These are phyloP conservation scores for Hyperoplus immaculatus DNA, from an alignment of 2,797 vertebrate genomes.

Conservation along the genomic window DNA sequence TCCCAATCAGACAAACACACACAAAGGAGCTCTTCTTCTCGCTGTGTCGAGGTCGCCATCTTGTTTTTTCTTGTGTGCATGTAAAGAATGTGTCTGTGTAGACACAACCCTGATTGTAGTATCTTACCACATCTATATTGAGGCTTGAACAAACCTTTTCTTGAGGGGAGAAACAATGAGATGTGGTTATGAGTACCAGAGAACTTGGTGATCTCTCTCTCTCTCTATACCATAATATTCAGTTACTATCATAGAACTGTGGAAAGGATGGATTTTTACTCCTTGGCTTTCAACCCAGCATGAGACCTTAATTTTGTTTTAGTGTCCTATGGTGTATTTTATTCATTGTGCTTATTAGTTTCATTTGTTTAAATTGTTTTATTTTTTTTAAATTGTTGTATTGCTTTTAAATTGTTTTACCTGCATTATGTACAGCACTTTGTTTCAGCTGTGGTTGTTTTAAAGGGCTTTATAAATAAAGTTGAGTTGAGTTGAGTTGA, in stretches of 20 bases:
- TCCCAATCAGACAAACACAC: not conserved
- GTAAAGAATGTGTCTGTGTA: not conserved
- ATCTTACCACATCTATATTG: not conserved
- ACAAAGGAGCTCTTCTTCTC: constrained; percentile 9
- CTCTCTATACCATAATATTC: not conserved
- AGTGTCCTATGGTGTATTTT: too few species aligned
- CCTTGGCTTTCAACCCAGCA: too few species aligned
- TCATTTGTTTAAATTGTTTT: too few species aligned
- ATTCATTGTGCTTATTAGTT: too few species aligned
- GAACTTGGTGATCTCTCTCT: not conserved
- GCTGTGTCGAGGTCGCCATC: not conserved
- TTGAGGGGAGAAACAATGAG: not conserved
- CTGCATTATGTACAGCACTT: too few species aligned
- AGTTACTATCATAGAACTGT: not conserved
- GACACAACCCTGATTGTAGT: not conserved
- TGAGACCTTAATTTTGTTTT: too few species aligned
- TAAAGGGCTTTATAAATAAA: too few species aligned
- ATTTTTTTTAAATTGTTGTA: too few species aligned
- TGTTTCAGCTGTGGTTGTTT: too few species aligned
- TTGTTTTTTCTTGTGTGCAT: not conserved
- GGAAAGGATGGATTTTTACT: not conserved
- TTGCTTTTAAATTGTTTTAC: too few species aligned
- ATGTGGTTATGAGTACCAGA: not conserved
- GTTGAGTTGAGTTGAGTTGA: too few species aligned
- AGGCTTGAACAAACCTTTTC: not conserved